Conservation (phyloP, 2,113 vertebrate genomes). For the Antechinus flavipes region DNA sequence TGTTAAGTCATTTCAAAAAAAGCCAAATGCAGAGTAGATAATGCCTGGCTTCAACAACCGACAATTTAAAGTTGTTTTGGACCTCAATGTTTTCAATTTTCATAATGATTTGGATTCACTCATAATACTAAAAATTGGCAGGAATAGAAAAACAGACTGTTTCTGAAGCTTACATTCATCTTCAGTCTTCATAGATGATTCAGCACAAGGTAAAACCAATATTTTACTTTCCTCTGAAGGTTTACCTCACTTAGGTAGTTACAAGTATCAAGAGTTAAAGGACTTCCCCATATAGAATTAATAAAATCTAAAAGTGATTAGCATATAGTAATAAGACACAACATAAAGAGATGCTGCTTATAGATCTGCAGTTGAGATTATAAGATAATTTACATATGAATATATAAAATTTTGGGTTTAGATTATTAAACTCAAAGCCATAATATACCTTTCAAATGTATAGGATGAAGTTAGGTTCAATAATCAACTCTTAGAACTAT, state of each 20-base stretch:
- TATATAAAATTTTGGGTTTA: slow-evolving; percentile 1
- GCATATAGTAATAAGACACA: background rate
- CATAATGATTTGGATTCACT: background rate
- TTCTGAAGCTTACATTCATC: background rate
- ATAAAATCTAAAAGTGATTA: slow-evolving; percentile 7
- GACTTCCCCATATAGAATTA: background rate
- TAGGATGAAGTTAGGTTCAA: background rate
- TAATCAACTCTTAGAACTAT: slow-evolving; percentile 1
- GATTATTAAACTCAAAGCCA: background rate
- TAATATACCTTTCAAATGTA: background rate
- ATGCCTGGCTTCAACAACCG: background rate
- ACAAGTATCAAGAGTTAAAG: background rate
- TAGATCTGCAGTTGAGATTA: background rate
- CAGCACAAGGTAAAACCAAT: background rate
- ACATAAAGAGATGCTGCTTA: background rate
- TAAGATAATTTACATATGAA: background rate
- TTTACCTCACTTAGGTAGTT: background rate
- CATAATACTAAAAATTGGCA: background rate
- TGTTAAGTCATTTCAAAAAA: slow-evolving; percentile 7
- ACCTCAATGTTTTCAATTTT: background rate
- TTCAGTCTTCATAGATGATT: background rate
- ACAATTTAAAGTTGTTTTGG: slow-evolving; percentile 13
- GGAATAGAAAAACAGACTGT: background rate
- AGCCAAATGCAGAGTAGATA: background rate
- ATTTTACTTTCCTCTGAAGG: background rate